Evolutionary conservation across 2,888 invertebrate species (phyloP).

Genomic region (Tinea semifulvella): DNA sequence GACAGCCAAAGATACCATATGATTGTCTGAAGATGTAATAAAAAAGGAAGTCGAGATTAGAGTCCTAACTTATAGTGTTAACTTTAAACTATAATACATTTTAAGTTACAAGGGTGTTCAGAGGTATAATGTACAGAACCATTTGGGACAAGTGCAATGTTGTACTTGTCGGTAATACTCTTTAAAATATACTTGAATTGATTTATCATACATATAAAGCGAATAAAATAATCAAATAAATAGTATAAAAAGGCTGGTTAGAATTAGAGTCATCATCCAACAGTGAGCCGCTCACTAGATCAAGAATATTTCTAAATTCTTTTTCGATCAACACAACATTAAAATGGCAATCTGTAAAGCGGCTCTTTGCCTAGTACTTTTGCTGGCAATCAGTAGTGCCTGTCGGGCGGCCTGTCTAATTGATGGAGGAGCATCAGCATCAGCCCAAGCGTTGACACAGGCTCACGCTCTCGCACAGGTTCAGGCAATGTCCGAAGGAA

Average conservation of each 20-base stretch:
- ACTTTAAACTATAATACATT: too few relatives aligned
- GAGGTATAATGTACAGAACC: too few relatives aligned
- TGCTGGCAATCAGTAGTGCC: neutral
- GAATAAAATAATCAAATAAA: neutral
- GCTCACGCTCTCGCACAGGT: neutral
- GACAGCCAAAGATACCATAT: too few relatives aligned
- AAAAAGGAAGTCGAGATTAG: too few relatives aligned
- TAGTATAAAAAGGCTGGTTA: slow-evolving; percentile 3
- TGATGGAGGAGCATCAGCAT: too few relatives aligned
- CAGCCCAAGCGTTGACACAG: neutral
- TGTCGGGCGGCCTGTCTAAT: neutral
- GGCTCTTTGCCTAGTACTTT: neutral
- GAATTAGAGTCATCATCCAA: neutral
- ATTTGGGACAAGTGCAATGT: too few relatives aligned
- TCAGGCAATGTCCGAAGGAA: neutral
- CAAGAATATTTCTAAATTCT: neutral
- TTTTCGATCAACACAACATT: neutral
- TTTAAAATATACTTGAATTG: slow-evolving; percentile 3
- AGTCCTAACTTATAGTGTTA: too few relatives aligned
- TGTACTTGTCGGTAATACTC: too few relatives aligned
- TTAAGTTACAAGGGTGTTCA: too few relatives aligned
- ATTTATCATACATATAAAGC: slow-evolving; percentile 6
- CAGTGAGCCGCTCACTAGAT: neutral
- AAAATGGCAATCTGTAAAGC: neutral
- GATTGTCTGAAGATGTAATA: too few relatives aligned